Evolutionary conservation across 2,113 vertebrate genomes (phyloP), one percentile per base, ranked within the genome.

Genomic region (Datnioides undecimradiatus): DNA sequence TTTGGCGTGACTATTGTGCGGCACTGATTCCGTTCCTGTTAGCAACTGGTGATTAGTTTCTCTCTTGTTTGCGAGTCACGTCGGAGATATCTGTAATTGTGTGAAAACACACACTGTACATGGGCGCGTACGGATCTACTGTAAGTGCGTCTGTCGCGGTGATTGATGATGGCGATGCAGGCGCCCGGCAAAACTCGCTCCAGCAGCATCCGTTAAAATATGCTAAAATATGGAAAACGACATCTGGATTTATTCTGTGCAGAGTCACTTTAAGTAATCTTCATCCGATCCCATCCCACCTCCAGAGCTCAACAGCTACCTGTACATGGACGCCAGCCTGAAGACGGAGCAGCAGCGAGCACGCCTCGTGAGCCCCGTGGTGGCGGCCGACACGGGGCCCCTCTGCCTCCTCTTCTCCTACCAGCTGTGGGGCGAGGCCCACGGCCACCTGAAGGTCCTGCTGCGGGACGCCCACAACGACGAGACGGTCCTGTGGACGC

Each of bases 331-430:
- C 45, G 96, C 95, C 41, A 96, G 94, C 0, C 90, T 95, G 43
- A 95, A 95, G 86, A 93, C 91, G 27, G 95, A 96, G 84, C 94
- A 95, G 36, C 96, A 97, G 90, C 94, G 85, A 4, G 97, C 96
- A 0, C 91, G 97, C 0, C 94, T 99, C 46, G 83, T 98, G 79
- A 98, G 98, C 88, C 97, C 97, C 0, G 72, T 88, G 0, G 92
- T 99, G 67, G 91, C 93, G 21, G 93, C 97, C 6, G 96, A 97
- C 23, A 93, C 90, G 0, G 97, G 96, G 0, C 96, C 96, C 0
- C 93, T 97, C 70, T 99, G 98, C 92, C 95, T 99, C 91, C 93
- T 96, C 54, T 99, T 99, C 92, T 97, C 95, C 76, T 99, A 99
- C 91, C 97, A 95, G 82, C 94, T 96, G 1, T 94, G 87, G 1